phyloP scores from a whole-genome alignment of 2,113 vertebrate species.

The Neopipo cinnamomea region DNA sequence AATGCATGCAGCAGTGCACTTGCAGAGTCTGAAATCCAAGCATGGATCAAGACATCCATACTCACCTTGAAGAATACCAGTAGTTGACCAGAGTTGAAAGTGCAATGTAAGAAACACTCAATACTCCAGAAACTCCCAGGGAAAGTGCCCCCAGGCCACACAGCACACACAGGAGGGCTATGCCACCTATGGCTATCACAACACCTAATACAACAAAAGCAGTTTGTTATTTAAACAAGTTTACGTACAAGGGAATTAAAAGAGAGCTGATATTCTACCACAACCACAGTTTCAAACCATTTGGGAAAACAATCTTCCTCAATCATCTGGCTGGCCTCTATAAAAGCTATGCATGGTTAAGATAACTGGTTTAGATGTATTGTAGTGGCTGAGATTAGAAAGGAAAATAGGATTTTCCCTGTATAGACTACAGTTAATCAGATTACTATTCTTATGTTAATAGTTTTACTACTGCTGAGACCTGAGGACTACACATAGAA shows the following conservation, averaged over 20 bases:
- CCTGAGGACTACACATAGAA: background rate
- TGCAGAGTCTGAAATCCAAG: background rate
- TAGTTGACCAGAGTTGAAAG: conserved; percentile 70
- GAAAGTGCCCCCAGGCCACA: conserved; percentile 78
- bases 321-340: background rate
- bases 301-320: background rate
- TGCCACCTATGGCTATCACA: conserved; percentile 75
- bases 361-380: background rate
- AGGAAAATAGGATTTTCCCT: background rate
- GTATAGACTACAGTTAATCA: background rate
- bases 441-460: background rate
- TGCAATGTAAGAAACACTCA: conserved; percentile 68
- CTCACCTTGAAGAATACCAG: conserved; percentile 69
- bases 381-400: background rate
- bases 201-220: conserved; percentile 67
- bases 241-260: background rate
- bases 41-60: background rate
- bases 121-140: conserved; percentile 67
- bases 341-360: background rate
- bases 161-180: conserved; percentile 80
- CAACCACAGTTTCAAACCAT: background rate
- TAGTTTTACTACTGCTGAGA: background rate
- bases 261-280: background rate
- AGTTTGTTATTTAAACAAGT: background rate
- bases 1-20: background rate